Evolutionary conservation across 1,140 invertebrate genomes (phyloP), one percentile per base, ranked within the genome.

Genomic region (Euwallacea fornicatus): DNA sequence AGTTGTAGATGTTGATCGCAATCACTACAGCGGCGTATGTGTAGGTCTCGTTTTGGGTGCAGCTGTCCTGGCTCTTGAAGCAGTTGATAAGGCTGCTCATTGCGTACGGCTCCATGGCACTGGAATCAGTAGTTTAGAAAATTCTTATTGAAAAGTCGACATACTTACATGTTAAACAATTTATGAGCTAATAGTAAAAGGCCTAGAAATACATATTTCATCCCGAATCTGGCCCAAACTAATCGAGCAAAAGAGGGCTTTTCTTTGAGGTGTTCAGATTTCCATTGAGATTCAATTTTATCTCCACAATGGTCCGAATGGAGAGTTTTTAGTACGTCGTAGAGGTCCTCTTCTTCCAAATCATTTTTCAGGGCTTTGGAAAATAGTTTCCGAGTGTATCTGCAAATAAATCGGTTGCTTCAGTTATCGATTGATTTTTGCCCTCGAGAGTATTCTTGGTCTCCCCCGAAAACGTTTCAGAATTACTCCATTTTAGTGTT

Each of bases 31-130:
- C 56, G 7, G 55, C 73, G 41, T 76, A 73, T 10, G 66, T 60
- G 44, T 73, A 73, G 2, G 64, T 68, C 15, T 76, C 73, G 11
- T 55, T 56, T 56, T 55, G 50, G 0, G 69, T 73, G 21, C 72
- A 66, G 11, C 15, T 58, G 16, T 61, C 46, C 33, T 74, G 54
- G 88, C 84, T 10, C 89, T 83, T 70, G 60, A 76, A 77, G 61
- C 74, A 77, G 2, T 56, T 44, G 9, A 76, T 71, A 7, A 77
- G 46, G 43, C 67, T 73, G 54, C 73, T 72, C 11, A 74, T 70
- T 9, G 72, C 61, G 13, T 70, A 47, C 9, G 76, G 76, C 67
- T 75, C 66, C 33, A 69, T 60, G 15, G 73, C 59, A 16, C 76
- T 77, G 63, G 71, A 64, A 60, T 42, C 59, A 33, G 21, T 33